These are phyloP conservation scores for Bombycilla garrulus DNA, from an alignment of 2,113 vertebrate species.

Conservation along the genomic window DNA sequence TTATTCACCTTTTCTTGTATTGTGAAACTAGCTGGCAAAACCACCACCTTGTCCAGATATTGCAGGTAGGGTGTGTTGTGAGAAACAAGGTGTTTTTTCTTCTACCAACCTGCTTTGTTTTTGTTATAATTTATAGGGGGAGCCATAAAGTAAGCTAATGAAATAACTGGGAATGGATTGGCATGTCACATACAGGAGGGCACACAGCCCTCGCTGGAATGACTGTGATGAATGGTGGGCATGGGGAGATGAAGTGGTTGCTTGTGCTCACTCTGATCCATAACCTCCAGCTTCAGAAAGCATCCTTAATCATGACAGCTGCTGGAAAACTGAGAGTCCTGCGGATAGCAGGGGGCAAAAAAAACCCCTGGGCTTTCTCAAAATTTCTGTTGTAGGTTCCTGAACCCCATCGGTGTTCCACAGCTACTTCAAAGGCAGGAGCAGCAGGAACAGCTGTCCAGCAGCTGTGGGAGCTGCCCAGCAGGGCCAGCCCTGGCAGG, in stretches of 20 bases:
- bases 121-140: neutral
- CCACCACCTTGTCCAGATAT: neutral
- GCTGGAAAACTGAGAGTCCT: neutral
- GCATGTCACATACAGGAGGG: neutral
- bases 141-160: neutral
- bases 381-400: neutral
- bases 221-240: neutral
- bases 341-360: neutral
- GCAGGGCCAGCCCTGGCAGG: neutral
- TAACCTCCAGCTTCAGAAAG: neutral
- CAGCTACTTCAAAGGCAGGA: neutral
- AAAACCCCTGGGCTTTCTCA: neutral
- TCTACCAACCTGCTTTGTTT: neutral
- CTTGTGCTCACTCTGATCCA: neutral
- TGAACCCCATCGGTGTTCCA: accelerated
- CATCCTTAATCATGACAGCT: neutral
- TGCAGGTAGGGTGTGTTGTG: neutral
- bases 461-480: accelerated
- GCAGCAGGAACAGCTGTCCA: neutral
- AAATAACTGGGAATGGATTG: neutral
- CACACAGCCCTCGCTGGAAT: neutral
- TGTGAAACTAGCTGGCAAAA: neutral
- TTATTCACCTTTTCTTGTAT: neutral
- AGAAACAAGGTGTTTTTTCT: neutral
- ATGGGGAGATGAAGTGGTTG: neutral